Conservation (phyloP, 1,140 invertebrate species). For the Eriosoma lanigerum region DNA sequence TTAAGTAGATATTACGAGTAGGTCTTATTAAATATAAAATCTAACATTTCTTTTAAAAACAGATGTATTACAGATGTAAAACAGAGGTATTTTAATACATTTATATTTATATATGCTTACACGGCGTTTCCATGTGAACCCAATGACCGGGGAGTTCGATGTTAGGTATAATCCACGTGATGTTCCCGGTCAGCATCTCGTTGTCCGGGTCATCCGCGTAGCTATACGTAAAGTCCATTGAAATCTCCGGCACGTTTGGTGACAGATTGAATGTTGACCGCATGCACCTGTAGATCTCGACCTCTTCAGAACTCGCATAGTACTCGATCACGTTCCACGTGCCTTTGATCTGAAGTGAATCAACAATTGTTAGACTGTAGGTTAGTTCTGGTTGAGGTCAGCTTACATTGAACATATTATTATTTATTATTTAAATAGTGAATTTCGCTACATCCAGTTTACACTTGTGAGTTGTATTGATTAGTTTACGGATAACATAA, state of each 20-base stretch:
- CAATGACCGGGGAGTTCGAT: constrained; percentile 74
- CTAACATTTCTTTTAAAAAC: too few relatives aligned
- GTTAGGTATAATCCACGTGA: constrained; percentile 80
- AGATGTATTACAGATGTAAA: too few relatives aligned
- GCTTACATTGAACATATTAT: too few relatives aligned
- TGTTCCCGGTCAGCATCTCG: constrained; percentile 76
- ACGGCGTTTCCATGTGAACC: constrained; percentile 79
- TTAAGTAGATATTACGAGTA: too few relatives aligned
- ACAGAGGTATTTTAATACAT: too few relatives aligned
- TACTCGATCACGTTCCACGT: constrained; percentile 82
- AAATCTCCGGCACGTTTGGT: constrained; percentile 61
- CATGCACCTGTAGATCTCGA: constrained; percentile 80
- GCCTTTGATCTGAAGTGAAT: constrained; percentile 68
- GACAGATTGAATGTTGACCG: constrained; percentile 70
- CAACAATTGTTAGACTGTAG: too few relatives aligned
- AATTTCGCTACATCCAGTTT: too few relatives aligned
- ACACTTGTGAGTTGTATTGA: too few relatives aligned
- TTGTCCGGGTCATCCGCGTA: constrained; percentile 79
- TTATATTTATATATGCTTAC: constrained; percentile 60
- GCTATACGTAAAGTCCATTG: constrained; percentile 84
- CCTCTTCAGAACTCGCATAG: constrained; percentile 82
- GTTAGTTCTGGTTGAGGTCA: too few relatives aligned
- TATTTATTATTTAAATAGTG: too few relatives aligned
- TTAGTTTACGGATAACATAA: too few relatives aligned
- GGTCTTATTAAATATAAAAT: too few relatives aligned